A percentile compares a stretch with the other conserved stretches of the same genome.
These are phyloP conservation scores for Uloborus diversus DNA, from an alignment of 1,140 invertebrate species.

Conservation along the genomic window DNA sequence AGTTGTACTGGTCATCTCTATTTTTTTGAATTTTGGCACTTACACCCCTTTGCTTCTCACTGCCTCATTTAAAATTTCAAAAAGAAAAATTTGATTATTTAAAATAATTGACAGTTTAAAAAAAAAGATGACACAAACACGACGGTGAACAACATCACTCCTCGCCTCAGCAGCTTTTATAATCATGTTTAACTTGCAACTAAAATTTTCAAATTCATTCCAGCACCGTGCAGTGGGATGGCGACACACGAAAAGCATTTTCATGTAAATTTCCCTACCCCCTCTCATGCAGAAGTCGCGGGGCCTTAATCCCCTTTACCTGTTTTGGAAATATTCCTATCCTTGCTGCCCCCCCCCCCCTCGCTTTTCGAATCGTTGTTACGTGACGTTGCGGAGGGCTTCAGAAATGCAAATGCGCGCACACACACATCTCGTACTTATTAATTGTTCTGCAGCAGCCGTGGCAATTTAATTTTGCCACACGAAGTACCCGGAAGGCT, in stretches of 20 bases:
- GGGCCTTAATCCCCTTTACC: constrained; percentile 55
- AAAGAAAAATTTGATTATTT: too few relatives aligned
- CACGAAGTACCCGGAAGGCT: neutral
- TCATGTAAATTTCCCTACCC: constrained; percentile 50
- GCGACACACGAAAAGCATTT: constrained; percentile 48
- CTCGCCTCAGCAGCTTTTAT: too few relatives aligned
- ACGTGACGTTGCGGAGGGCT: neutral
- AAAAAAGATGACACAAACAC: too few relatives aligned
- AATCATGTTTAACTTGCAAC: too few relatives aligned
- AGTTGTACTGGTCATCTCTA: too few relatives aligned
- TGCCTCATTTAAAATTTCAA: too few relatives aligned
- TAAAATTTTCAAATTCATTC: too few relatives aligned
- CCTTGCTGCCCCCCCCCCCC: neutral
- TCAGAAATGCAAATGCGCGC: neutral
- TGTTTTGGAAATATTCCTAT: constrained; percentile 30
- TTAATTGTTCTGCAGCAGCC: neutral
- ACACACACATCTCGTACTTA: neutral
- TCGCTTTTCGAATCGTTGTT: neutral
- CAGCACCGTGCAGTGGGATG: too few relatives aligned
- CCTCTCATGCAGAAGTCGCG: constrained; percentile 37
- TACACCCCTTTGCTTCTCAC: too few relatives aligned
- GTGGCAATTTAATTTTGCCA: constrained; percentile 22
- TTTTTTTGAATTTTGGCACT: too few relatives aligned
- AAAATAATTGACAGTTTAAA: too few relatives aligned
- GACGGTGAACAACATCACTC: too few relatives aligned